Evolutionary conservation across 2,888 invertebrate genomes (phyloP), one percentile per base, ranked within the genome.

Genomic region (Celastrina argiolus): DNA sequence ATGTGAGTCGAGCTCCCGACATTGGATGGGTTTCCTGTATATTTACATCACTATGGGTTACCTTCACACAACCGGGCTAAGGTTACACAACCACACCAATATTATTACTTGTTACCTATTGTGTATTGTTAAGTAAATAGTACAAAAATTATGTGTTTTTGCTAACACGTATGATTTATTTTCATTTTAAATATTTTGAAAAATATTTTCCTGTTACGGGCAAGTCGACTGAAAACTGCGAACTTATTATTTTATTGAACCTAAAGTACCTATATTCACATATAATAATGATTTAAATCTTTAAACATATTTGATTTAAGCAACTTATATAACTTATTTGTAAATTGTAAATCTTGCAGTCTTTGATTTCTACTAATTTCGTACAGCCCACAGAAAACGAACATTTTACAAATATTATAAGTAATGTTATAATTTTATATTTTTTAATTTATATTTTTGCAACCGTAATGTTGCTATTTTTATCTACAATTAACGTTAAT

Each of bases 21-120:
- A 88, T 87, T 88, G 88, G 81, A 73, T 77, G 73, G 74, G 82
- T 83, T 89, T 88, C 88, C 88, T 89, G 88, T 82, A 82, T 87
- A 88, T 88, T 85, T 80, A 80, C 87, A 86, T 87, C 80, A 80
- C 84, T 88, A 86, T 87, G 79, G 81, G 78, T 82, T 84, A 77
- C 88, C 88, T 88, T 88, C 88, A 80, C 78, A 81, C 81, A 86
- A 87, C 75, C 87, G 80, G 87, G 87, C 87, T 87, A 88, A 89
- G 89, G 89, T 83, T 87, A 77, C 68, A 69, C 70, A 69, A 71
- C 72, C 71, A 68, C 72, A 71, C 70, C 68, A 69, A 72, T 73
- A 72, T 70, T 69, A 51, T 56, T 59, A 45, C 18, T 65, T 56
- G 22, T n/a, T 56, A 65, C 56, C 66, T 58, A 66, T 66, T 66